These are phyloP conservation scores for Laticauda laticaudata DNA, from an alignment of 2,113 vertebrate species.

Conservation along the genomic window DNA sequence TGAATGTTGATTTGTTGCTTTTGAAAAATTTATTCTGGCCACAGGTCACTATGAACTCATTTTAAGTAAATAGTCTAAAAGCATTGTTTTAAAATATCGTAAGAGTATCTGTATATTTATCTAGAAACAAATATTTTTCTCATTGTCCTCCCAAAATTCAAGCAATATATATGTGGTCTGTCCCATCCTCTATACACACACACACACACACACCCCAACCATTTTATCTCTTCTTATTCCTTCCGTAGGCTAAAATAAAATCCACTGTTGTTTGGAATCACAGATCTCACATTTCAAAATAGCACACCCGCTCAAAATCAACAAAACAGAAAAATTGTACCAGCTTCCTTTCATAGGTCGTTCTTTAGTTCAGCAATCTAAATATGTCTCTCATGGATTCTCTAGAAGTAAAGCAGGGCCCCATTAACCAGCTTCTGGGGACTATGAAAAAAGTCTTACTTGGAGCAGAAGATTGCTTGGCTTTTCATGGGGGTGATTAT, in stretches of 20 bases:
- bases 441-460: neutral
- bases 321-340: neutral
- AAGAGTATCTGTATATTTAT: neutral
- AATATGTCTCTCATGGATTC: neutral
- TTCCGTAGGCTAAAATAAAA: neutral
- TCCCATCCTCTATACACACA: neutral
- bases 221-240: neutral
- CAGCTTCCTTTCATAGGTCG: neutral
- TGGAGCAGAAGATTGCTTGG: neutral
- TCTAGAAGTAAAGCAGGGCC: neutral
- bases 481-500: neutral
- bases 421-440: neutral
- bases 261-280: neutral
- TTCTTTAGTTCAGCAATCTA: neutral
- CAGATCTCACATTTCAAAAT: neutral
- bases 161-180: neutral
- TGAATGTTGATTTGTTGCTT: neutral
- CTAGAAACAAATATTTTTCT: neutral
- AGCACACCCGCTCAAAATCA: neutral
- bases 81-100: neutral
- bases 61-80: neutral
- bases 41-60: neutral
- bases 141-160: neutral
- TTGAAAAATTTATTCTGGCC: neutral
- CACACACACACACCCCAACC: neutral